These are phyloP conservation scores for Scytalopus superciliaris DNA, from an alignment of 2,113 vertebrate genomes.

Conservation along the genomic window DNA sequence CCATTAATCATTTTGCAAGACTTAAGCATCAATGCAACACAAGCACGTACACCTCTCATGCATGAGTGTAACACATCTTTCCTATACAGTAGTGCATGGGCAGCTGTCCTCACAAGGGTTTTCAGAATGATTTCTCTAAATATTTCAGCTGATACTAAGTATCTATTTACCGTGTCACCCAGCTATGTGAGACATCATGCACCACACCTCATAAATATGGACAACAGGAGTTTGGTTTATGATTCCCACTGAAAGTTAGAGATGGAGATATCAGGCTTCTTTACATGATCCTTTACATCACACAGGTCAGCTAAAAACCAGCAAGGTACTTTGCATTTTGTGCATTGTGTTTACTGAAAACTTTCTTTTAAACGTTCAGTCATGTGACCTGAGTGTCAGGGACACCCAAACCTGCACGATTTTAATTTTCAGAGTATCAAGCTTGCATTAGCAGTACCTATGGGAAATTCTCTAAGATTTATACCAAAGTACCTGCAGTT, in stretches of 20 bases:
- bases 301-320: not conserved
- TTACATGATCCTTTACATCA: not conserved
- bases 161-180: not conserved
- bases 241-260: not conserved
- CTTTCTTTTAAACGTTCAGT: not conserved
- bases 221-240: not conserved
- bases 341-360: not conserved
- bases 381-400: not conserved
- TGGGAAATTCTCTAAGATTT: not conserved
- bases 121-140: not conserved
- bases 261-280: not conserved
- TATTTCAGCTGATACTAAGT: not conserved
- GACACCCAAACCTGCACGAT: not conserved
- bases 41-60: rapidly evolving
- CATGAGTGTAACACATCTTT: not conserved
- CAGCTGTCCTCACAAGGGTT: not conserved
- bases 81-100: rapidly evolving
- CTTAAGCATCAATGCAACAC: not conserved
- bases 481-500: not conserved
- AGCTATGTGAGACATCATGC: not conserved
- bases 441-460: not conserved
- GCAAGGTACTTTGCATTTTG: not conserved
- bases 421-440: not conserved
- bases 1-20: not conserved
- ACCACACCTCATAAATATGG: not conserved